phyloP scores from a whole-genome alignment of 1,140 invertebrate genomes.

The Andrena cerasifolii region DNA sequence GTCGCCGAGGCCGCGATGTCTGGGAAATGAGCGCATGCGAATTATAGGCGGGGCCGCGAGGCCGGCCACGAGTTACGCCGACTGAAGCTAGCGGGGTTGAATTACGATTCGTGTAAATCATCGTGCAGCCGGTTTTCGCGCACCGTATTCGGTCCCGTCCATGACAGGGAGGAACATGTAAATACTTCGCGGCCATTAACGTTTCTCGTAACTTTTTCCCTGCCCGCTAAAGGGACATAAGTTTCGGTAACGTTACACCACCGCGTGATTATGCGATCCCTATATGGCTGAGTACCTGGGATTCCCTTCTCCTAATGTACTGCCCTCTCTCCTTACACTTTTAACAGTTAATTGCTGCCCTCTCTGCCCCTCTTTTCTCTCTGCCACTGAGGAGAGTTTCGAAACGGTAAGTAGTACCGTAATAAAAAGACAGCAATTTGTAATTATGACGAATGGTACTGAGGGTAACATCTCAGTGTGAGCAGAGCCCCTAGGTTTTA shows the following conservation, averaged over 20 bases:
- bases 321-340: background rate
- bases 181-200: conserved; percentile 50
- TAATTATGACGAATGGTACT: conserved; percentile 1
- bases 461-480: too few relatives aligned
- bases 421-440: too few relatives aligned
- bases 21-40: conserved; percentile 58
- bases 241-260: conserved; percentile 44
- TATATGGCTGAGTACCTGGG: background rate
- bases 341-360: conserved; percentile 23
- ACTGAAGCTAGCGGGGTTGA: conserved; percentile 49
- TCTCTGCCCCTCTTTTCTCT: background rate
- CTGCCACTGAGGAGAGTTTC: background rate
- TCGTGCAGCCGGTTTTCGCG: conserved; percentile 36
- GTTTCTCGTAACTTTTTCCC: conserved; percentile 44
- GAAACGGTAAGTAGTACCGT: background rate
- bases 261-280: conserved; percentile 14
- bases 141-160: conserved; percentile 7
- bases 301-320: background rate
- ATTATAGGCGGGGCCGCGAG: conserved; percentile 53
- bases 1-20: conserved; percentile 31
- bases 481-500: too few relatives aligned
- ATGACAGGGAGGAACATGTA: conserved; percentile 16
- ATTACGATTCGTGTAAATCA: conserved; percentile 50
- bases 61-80: conserved; percentile 43
- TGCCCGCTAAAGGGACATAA: conserved; percentile 34